Evolutionary conservation across 2,113 vertebrate species (phyloP), one percentile per base, ranked within the genome.

Genomic region (Felis chaus): DNA sequence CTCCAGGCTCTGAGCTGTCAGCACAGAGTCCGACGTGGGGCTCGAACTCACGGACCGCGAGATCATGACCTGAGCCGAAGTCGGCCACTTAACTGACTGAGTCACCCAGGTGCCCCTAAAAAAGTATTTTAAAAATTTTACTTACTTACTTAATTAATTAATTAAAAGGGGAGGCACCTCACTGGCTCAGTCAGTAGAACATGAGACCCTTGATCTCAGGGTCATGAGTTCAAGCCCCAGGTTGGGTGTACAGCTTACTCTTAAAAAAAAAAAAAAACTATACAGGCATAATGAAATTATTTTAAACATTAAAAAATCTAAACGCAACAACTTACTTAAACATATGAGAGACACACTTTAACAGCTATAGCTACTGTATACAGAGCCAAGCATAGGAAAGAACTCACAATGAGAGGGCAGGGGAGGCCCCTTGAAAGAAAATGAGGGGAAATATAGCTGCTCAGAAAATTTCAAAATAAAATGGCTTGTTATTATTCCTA

Each of bases 251-350:
- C 23, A 27, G 23, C 25, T 74, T 74, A 45, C 39, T 45, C 27
- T 45, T 45, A 74, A 29, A 66, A 25, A 11, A 29, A 71, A 39
- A 21, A 63, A 10, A 4, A 1, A 45, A 13, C 74, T 66, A 84
- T 16, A 50, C 7, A 27, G 93, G 50, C 50, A 69, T 29, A 89
- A 69, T 76, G 39, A 83, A 69, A 89, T 79, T 5, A 89, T 78
- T 89, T 89, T 66, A 79, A 89, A 89, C 14, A 89, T 83, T 27
- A 50, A 81, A 23, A 89, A 87, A 91, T 82, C 82, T 87, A 94
- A 94, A 87, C 33, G 50, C 23, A 66, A 91, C 18, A 80, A 65
- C 53, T 41, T 45, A 86, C n/a, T 69, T 85, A 80, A 71, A 81
- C 53, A 80, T 39, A 85, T 41, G 10, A 73, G 10, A 89, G 36